These are phyloP conservation scores for Euclidia mi DNA, from an alignment of 2,888 invertebrate species.

Conservation along the genomic window DNA sequence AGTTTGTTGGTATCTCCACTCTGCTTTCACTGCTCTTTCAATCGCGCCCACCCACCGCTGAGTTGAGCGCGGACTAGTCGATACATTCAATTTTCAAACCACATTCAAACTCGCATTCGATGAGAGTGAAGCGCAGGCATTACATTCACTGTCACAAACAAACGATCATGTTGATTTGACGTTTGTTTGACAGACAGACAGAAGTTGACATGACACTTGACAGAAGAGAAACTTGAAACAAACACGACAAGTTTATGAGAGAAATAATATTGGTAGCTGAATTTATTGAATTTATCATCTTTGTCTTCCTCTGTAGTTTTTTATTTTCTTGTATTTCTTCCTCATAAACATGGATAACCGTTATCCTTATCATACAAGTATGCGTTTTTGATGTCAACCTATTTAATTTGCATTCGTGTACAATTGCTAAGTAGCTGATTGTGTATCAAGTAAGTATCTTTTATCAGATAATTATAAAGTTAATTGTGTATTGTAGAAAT, in stretches of 20 bases:
- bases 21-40: no score
- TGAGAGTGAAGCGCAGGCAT: no score
- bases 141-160: no score
- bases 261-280: constrained; percentile 43
- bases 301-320: constrained; percentile 22
- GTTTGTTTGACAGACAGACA: no score
- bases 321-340: constrained; percentile 23
- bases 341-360: constrained; percentile 64
- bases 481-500: constrained; percentile 69
- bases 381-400: constrained; percentile 48
- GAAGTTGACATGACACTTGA: neutral
- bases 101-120: no score
- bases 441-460: constrained; percentile 19
- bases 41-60: no score
- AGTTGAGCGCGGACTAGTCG: no score
- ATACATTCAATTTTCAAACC: no score
- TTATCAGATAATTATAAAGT: constrained; percentile 22
- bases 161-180: no score
- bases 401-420: constrained; percentile 40
- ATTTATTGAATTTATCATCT: constrained; percentile 14
- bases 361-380: constrained; percentile 69
- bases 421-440: constrained; percentile 32
- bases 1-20: no score
- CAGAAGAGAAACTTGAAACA: neutral
- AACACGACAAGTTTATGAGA: constrained; percentile 20